A percentile compares a stretch with the other conserved stretches of the same genome.
Conservation (phyloP, 2,797 vertebrate species). For the Chiropotes sagulatus region DNA sequence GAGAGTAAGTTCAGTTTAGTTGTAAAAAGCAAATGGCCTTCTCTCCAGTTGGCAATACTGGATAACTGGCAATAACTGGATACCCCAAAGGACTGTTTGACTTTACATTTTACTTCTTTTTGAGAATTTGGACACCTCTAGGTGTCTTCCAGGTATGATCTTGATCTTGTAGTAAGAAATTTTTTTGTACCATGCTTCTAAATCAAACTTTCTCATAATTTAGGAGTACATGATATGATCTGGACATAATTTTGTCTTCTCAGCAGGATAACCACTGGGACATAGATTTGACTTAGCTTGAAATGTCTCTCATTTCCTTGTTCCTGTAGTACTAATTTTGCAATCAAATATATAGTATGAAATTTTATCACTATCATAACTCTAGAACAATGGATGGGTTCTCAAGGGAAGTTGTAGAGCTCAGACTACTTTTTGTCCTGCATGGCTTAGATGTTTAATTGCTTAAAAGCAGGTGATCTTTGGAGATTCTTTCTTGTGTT, state of each 20-base stretch:
- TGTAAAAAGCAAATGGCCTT: background rate
- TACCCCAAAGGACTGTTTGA: background rate
- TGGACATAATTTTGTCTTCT: background rate
- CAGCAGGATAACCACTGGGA: background rate
- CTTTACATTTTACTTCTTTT: constrained; percentile 46
- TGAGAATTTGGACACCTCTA: constrained; percentile 1
- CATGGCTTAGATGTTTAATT: constrained; percentile 7
- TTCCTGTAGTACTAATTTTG: background rate
- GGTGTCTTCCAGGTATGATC: background rate
- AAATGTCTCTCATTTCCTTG: background rate
- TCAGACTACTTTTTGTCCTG: constrained; percentile 15
- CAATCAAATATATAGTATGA: background rate
- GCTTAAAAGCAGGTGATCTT: constrained; percentile 23
- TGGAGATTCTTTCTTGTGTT: constrained; percentile 16
- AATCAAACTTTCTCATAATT: constrained; percentile 19
- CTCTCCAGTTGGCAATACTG: background rate
- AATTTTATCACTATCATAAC: constrained; percentile 7
- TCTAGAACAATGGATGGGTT: background rate
- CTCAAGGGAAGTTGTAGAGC: background rate
- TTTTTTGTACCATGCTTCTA: constrained; percentile 3
- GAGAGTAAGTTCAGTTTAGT: background rate
- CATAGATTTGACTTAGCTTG: background rate
- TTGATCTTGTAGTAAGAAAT: background rate
- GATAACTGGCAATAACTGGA: background rate
- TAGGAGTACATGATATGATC: background rate